These are phyloP conservation scores for Propithecus coquereli DNA, from an alignment of 2,113 vertebrate genomes.

Conservation along the genomic window DNA sequence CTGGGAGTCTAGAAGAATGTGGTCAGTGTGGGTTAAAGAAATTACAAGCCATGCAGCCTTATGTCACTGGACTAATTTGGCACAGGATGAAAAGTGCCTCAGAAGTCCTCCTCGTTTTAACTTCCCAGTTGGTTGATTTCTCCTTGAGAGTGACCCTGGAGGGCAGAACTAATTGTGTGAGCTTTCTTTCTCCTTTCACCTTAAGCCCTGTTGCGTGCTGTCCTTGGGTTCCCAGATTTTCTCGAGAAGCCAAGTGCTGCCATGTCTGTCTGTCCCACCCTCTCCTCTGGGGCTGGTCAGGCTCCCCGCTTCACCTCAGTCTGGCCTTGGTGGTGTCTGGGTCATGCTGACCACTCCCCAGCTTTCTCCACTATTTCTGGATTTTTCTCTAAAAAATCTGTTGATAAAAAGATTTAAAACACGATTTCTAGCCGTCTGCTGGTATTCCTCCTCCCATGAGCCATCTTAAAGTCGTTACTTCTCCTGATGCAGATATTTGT, in stretches of 20 bases:
- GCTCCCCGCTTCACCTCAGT: accelerated
- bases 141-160: background rate
- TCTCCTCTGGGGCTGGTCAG: no score
- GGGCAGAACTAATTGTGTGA: background rate
- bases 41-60: background rate
- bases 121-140: background rate
- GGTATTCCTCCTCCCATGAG: background rate
- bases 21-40: background rate
- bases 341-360: background rate
- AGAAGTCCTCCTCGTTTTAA: background rate
- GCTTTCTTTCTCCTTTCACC: background rate
- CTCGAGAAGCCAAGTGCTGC: background rate
- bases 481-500: background rate
- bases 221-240: background rate
- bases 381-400: background rate
- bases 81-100: background rate
- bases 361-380: background rate
- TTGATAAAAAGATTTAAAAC: background rate
- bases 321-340: background rate
- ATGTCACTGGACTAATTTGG: background rate
- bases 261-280: accelerated
- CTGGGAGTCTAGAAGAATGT: background rate
- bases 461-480: background rate
- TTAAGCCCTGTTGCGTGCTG: background rate
- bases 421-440: background rate